Evolutionary conservation across 2,797 vertebrate genomes (phyloP).

Genomic region (Pteronotus mesoamericanus): DNA sequence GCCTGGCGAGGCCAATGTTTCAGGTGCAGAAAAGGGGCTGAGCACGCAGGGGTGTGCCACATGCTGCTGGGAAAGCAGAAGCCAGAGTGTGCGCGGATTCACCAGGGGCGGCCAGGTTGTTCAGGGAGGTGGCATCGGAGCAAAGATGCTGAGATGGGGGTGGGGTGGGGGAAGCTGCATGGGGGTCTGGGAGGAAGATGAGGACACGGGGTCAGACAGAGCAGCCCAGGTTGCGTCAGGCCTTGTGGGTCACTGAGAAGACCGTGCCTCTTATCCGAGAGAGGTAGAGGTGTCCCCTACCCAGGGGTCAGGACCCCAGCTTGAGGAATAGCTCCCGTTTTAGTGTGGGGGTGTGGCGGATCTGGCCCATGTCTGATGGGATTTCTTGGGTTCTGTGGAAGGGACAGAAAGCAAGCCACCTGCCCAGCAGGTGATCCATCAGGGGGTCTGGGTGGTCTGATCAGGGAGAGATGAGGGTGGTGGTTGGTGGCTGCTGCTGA

Average conservation of each 20-base stretch:
- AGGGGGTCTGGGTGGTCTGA: not conserved
- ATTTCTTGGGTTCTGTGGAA: not conserved
- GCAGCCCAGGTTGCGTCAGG: not conserved
- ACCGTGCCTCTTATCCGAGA: not conserved
- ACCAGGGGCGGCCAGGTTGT: not conserved
- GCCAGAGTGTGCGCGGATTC: rapidly evolving
- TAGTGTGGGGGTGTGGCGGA: rapidly evolving
- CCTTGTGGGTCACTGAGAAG: not conserved
- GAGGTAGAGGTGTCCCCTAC: no score
- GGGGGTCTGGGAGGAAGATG: not conserved
- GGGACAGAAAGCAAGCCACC: not conserved
- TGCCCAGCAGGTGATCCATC: not conserved
- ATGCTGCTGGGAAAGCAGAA: not conserved
- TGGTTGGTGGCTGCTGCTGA: not conserved
- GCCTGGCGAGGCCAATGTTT: no score
- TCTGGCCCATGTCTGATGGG: no score
- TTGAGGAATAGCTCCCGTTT: no score
- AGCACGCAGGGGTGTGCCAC: rapidly evolving
- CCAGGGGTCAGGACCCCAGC: no score
- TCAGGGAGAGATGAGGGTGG: not conserved
- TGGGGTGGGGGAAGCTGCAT: not conserved
- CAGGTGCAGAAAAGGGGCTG: not conserved
- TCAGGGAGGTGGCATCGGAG: not conserved
- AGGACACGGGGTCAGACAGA: not conserved
- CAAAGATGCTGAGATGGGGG: not conserved